Base-by-base conservation (phyloP, 2,888 invertebrate species). In the Erynnis tages region DNA sequence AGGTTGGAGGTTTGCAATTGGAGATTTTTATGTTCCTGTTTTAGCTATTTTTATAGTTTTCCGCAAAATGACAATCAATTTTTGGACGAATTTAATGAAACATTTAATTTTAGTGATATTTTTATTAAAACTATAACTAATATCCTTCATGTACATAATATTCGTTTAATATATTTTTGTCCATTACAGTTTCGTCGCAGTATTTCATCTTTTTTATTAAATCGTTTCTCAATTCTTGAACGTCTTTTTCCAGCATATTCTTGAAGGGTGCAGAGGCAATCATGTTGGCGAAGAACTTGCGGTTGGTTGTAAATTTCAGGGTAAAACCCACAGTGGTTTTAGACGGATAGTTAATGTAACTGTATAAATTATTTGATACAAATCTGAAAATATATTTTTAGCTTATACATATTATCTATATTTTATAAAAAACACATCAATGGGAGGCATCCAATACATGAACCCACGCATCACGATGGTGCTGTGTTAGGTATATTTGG, bases 241-340 rank as follows among this genome's bases (percentile, higher is more conserved):
- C 57, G 54, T 88, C 85, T 21, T 60, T 67, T n/a, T 59, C 63
- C n/a, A 86, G 25, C 69, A 78, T 75, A 14, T 69, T 69, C 62
- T 76, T 82, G 48, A 86, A 87, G 0, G 57, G 68, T 0, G 66
- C 45, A 17, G 78, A 71, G 17, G 62, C 63, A 19, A 88, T 66
- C 61, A 88, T 60, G 55, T 88, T 85, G 4, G 82, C 80, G 45
- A 88, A 84, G 63, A 80, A 86, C 46, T 81, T 84, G 21, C 83
- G 69, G 55, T 87, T 84, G n/a, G 54, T 65, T 2, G 82, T 82
- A 57, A 76, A 79, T 56, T 73, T 76, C 8, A 76, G 78, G 1
- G 74, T 70, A 30, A 70, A 70, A 1, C 86, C 87, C 7, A 87
- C 76, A 1, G 87, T 87, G 0, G 87, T 86, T 62, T 72, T 79